These are phyloP conservation scores for Epistrophe grossulariae DNA, from an alignment of 2,888 invertebrate genomes.

Conservation along the genomic window DNA sequence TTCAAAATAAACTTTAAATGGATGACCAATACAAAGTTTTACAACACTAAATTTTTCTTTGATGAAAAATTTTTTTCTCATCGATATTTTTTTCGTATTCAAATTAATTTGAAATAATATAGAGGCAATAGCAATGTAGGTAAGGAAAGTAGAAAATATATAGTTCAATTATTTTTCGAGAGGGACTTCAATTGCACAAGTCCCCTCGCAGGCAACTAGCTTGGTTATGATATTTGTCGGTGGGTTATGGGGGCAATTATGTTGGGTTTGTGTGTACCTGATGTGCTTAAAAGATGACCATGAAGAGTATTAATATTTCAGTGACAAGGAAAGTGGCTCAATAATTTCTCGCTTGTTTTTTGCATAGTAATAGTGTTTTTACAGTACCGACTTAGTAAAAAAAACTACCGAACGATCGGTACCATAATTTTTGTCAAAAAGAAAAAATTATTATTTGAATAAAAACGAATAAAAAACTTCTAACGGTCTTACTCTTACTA, in stretches of 20 bases:
- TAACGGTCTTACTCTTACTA: too few species aligned
- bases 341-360: background rate
- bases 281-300: conserved; percentile 61
- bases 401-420: too few species aligned
- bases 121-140: too few species aligned
- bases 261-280: conserved; percentile 44
- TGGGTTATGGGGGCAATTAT: conserved; percentile 23
- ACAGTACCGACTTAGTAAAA: background rate
- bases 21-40: too few species aligned
- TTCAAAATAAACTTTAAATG: too few species aligned
- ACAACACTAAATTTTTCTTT: too few species aligned
- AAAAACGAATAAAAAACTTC: too few species aligned
- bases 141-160: too few species aligned
- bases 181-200: background rate
- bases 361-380: background rate
- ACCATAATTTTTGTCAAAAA: background rate
- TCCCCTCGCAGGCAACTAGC: background rate
- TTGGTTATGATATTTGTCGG: background rate
- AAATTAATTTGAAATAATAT: too few species aligned
- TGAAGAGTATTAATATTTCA: conserved; percentile 54
- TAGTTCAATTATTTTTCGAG: background rate
- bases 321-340: conserved; percentile 69
- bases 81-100: too few species aligned
- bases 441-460: too few species aligned
- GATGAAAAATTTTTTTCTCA: too few species aligned